Evolutionary conservation across 2,113 vertebrate genomes (phyloP), one percentile per base, ranked within the genome.

Genomic region (Nothoprocta pentlandii): DNA sequence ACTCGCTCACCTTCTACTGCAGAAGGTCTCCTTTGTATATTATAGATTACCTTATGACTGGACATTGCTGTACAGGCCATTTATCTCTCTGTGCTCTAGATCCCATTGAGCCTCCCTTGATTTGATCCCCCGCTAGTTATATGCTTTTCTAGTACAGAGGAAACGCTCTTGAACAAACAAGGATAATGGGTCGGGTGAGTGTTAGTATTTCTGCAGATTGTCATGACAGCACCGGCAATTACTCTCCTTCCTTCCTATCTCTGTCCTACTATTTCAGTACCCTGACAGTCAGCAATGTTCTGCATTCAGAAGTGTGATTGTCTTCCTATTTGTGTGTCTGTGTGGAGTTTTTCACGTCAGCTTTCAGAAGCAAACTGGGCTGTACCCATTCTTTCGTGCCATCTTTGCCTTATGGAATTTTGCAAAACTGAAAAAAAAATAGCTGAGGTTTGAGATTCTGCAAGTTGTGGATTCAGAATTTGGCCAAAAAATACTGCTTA

Each of bases 281-380:
- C 71, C 87, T 91, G 62, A 81, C 10, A 78, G 69, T 13, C 53
- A 79, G 64, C 93, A 93, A 91, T 76, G 30, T 94, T 83, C 95
- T 71, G 34, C 39, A 5, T 66, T 92, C 69, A 58, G 88, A 86
- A 93, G 79, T 88, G 42, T 62, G 93, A 78, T 81, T 85, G 92
- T 71, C 19, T 64, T 78, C 75, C 87, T 85, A 7, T 76, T 82
- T 53, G 51, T 26, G 28, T 32, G 28, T 30, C 90, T 70, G 15
- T 47, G 62, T 91, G 85, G 95, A 80, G 51, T 47, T 36, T 80
- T 87, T 90, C 94, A 84, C 64, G 68, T 59, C 69, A 80, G 51
- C 51, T 92, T 87, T 89, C 1, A 0, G n/a, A 49, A 68, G 75
- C 44, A 80, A 70, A 58, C 42, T 1, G 46, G 70, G 56, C 42